Base-by-base conservation (phyloP, 2,888 invertebrate species). In the Drosophila kokeensis region DNA sequence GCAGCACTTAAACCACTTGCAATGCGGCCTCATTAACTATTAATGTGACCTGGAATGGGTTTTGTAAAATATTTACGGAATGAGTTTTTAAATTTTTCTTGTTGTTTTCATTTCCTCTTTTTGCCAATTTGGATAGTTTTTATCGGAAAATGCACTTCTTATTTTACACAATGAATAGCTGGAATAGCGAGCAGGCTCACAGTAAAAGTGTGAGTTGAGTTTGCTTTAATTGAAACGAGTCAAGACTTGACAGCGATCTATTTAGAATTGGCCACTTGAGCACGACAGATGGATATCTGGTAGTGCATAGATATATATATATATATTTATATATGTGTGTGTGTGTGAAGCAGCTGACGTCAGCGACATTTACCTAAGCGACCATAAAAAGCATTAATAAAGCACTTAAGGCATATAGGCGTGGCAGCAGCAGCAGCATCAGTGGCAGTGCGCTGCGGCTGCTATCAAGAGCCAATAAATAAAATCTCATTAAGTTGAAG, bases 401-500 rank as follows among this genome's bases (percentile, higher is more conserved):
- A 78, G 67, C 78, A 78, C 64, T 73, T 50, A 49, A 34, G 50
- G 13, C 27, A 21, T 30, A n/a, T 24, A n/a, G 66, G 30, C 38
- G 54, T 29, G 58, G 52, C 58, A 58, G 6, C 34, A 34, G 24
- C 34, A 34, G 24, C 36, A 50, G 30, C 52, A 21, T 32, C 32
- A 32, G 36, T 36, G 36, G 36, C 36, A 15, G 36, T 36, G 29
- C 18, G 49, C 52, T 74, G 60, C 21, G 69, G 62, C 71, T 68
- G 76, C 73, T 82, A 80, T 85, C 87, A 73, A 75, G 78, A 80
- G 76, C 79, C 87, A 87, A 85, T 85, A 87, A 87, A 85, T 77
- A 74, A 85, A 85, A 85, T 87, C 85, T 85, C 85, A 85, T 85
- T 85, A 85, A 82, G 72, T 85, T 82, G 61, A 81, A 77, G 76